These are phyloP conservation scores for Montifringilla adamsi DNA, from an alignment of 2,113 vertebrate genomes.

Conservation along the genomic window DNA sequence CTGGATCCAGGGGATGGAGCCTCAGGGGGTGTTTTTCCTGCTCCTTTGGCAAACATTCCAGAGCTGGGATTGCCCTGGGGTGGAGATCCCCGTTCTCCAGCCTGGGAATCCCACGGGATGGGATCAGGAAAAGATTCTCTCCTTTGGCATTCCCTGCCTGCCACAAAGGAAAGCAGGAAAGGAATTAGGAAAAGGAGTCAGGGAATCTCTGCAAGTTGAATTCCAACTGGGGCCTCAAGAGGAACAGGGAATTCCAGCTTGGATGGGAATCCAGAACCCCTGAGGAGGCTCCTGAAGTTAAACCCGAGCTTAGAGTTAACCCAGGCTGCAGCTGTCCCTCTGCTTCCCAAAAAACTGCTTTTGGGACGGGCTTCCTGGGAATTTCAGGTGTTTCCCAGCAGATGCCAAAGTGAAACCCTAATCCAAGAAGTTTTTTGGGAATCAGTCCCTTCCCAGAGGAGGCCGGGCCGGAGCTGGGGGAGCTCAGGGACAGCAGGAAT, in stretches of 20 bases:
- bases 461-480: fast-evolving
- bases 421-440: background rate
- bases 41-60: background rate
- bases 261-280: fast-evolving
- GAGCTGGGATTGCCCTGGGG: background rate
- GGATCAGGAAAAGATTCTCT: background rate
- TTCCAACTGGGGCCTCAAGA: background rate
- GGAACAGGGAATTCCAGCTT: background rate
- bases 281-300: background rate
- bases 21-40: background rate
- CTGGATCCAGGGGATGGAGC: background rate
- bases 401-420: background rate
- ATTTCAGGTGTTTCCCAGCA: background rate
- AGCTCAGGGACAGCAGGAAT: background rate
- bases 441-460: fast-evolving
- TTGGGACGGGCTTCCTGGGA: background rate
- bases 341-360: fast-evolving
- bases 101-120: fast-evolving
- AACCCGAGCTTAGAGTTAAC: background rate
- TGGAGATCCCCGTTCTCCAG: fast-evolving
- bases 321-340: too few relatives aligned
- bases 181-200: background rate
- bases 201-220: background rate
- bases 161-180: too few relatives aligned
- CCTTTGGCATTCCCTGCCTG: background rate